A percentile compares a stretch with the other conserved stretches of the same genome.
phyloP scores from a whole-genome alignment of 92 coral and sea anemone species.

The Epizoanthus illoricatus region DNA sequence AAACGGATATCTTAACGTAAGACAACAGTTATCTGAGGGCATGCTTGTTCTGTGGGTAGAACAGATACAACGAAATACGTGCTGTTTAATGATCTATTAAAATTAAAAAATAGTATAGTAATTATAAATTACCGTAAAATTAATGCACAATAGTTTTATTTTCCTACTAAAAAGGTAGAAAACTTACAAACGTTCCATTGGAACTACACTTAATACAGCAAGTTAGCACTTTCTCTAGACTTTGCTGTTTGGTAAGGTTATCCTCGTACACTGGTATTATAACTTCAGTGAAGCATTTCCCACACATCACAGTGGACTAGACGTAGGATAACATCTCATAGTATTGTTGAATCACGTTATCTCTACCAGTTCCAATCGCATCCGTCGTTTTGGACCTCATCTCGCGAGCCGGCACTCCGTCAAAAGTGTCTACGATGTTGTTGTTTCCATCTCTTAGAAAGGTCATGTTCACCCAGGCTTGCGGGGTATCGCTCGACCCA shows the following conservation, averaged over 20 bases:
- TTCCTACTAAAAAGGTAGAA: constrained; percentile 27
- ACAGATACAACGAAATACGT: too few species aligned
- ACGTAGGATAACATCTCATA: constrained; percentile 18
- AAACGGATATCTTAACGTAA: too few species aligned
- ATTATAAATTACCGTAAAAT: neutral
- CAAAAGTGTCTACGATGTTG: neutral
- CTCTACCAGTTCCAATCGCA: too few species aligned
- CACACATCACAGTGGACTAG: neutral
- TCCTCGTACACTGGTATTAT: neutral
- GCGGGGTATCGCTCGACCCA: constrained; percentile 1
- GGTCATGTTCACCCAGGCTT: neutral
- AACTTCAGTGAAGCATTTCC: neutral
- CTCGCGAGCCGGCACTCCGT: neutral
- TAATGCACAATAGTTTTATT: neutral
- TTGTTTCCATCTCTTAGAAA: neutral
- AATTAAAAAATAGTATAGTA: neutral
- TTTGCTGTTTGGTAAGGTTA: neutral
- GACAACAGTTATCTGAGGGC: too few species aligned
- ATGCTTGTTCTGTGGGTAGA: too few species aligned
- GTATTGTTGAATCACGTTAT: neutral
- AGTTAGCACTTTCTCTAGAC: neutral
- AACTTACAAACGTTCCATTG: constrained; percentile 24
- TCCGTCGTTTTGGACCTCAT: too few species aligned
- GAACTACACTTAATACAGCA: constrained; percentile 25
- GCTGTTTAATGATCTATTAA: neutral